These are phyloP conservation scores for Tiaroga cobitis DNA, from an alignment of 2,797 vertebrate genomes.

Conservation along the genomic window DNA sequence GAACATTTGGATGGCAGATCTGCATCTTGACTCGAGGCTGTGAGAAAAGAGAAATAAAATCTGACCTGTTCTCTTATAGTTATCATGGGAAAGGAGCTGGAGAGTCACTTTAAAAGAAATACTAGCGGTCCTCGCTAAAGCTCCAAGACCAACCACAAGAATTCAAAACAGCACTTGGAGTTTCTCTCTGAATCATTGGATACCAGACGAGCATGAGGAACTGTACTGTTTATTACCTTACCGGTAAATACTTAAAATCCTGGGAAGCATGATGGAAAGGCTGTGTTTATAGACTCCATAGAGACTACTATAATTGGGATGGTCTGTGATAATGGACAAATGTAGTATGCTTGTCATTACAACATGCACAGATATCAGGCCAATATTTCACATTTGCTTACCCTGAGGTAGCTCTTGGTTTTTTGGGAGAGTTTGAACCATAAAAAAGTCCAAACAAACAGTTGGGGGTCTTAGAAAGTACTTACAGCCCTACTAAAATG, in stretches of 20 bases:
- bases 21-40: constrained; percentile 23
- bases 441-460: background rate
- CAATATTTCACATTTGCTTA: background rate
- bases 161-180: constrained; percentile 59
- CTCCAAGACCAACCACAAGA: constrained; percentile 61
- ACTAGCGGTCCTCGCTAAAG: constrained; percentile 52
- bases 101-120: constrained; percentile 57
- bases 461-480: background rate
- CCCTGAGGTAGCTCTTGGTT: background rate
- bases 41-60: constrained; percentile 35
- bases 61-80: constrained; percentile 31
- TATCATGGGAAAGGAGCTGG: constrained; percentile 56
- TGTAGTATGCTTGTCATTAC: background rate
- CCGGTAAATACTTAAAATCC: constrained; percentile 40
- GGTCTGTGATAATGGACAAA: background rate
- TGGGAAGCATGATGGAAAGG: constrained; percentile 26
- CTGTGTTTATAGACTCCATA: constrained; percentile 34
- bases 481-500: too few species aligned
- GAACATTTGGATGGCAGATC: constrained; percentile 30
- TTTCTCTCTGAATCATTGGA: constrained; percentile 48
- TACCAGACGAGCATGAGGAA: constrained; percentile 36
- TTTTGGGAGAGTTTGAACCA: background rate
- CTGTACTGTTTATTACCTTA: constrained; percentile 42
- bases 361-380: background rate
- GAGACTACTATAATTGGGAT: background rate